Conservation (phyloP, 2,888 invertebrate genomes). For the Ormia ochracea region DNA sequence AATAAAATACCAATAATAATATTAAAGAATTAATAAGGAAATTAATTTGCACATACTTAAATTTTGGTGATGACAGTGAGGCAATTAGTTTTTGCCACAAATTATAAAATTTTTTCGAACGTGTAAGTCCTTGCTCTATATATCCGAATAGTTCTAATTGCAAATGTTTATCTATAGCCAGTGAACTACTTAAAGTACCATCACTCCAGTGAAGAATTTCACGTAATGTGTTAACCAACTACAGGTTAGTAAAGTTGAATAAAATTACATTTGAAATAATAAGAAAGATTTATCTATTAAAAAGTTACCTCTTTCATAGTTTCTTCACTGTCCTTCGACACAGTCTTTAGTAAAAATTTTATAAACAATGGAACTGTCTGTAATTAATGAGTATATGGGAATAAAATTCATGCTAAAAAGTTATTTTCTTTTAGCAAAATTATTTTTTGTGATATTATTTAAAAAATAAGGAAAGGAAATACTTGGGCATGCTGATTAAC, state of each 20-base stretch:
- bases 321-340: constrained; percentile 71
- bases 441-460: too few species aligned
- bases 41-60: constrained; percentile 36
- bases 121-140: constrained; percentile 71
- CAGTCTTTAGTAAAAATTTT: constrained; percentile 71
- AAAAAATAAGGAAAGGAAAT: too few species aligned
- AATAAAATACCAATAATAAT: background rate
- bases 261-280: background rate
- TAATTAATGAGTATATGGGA: constrained; percentile 1
- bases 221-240: constrained; percentile 72
- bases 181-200: constrained; percentile 16
- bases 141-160: constrained; percentile 72
- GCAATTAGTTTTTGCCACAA: constrained; percentile 71
- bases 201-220: constrained; percentile 67
- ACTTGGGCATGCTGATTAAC: too few species aligned
- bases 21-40: background rate
- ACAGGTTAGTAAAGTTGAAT: constrained; percentile 1
- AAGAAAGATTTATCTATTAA: background rate
- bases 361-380: constrained; percentile 71
- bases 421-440: too few species aligned
- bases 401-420: too few species aligned
- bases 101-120: constrained; percentile 73
- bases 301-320: constrained; percentile 68
- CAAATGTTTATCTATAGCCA: constrained; percentile 65
- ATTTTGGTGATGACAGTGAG: constrained; percentile 38